These are phyloP conservation scores for Megalops atlanticus DNA, from an alignment of 2,113 vertebrate species.

Conservation along the genomic window DNA sequence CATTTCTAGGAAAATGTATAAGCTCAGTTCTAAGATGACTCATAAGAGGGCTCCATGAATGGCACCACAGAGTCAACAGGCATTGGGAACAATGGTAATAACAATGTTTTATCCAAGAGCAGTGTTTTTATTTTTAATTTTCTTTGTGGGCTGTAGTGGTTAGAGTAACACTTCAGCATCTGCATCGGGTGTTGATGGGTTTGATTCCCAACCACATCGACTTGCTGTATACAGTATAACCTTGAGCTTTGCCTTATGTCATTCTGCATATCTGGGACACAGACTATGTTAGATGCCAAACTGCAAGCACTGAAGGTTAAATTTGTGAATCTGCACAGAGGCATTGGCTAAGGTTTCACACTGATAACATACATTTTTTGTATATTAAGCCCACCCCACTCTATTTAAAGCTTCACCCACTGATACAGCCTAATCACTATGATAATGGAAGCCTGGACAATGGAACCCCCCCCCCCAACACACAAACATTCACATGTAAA, in stretches of 20 bases:
- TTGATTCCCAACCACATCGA: too few relatives aligned
- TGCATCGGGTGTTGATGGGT: too few relatives aligned
- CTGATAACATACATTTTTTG: neutral
- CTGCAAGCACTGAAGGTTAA: too few relatives aligned
- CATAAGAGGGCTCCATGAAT: neutral
- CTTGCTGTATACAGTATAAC: too few relatives aligned
- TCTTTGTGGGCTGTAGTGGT: too few relatives aligned
- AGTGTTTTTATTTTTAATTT: too few relatives aligned
- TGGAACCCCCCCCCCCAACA: neutral
- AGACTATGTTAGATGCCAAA: neutral
- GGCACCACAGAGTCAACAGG: too few relatives aligned
- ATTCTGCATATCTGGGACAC: neutral
- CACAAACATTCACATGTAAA: neutral
- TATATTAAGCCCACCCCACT: neutral
- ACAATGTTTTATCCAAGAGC: too few relatives aligned
- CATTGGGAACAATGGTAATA: too few relatives aligned
- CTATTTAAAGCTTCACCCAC: neutral
- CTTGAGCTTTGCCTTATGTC: too few relatives aligned
- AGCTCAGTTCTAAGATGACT: neutral
- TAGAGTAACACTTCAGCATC: too few relatives aligned
- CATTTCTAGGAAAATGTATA: neutral
- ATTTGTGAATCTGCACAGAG: neutral
- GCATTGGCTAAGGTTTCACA: neutral
- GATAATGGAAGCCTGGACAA: neutral
- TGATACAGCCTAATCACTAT: conserved; percentile 6